phyloP scores from a whole-genome alignment of 2,888 invertebrate species.

The Imbricaverruca yamaguchii region DNA sequence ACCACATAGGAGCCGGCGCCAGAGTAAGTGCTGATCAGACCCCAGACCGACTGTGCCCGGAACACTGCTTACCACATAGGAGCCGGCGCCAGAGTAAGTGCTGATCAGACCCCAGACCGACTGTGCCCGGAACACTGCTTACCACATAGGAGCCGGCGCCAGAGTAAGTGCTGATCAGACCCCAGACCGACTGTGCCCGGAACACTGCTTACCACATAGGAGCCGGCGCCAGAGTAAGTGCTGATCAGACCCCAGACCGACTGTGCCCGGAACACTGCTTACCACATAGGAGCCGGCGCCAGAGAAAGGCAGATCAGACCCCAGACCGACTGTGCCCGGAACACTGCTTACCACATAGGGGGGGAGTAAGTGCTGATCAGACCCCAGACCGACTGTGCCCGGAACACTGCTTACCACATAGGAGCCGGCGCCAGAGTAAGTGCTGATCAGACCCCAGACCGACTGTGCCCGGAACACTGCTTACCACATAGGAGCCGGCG shows the following conservation, averaged over 20 bases:
- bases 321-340: conserved; percentile 43
- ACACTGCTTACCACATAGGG: too few relatives aligned
- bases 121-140: too few relatives aligned
- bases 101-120: conserved; percentile 47
- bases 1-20: conserved; percentile 53
- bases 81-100: conserved; percentile 53
- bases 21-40: conserved; percentile 48
- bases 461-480: too few relatives aligned
- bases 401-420: too few relatives aligned
- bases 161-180: conserved; percentile 48
- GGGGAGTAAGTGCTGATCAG: too few relatives aligned
- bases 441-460: too few relatives aligned
- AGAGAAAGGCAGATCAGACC: conserved; percentile 49
- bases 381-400: too few relatives aligned
- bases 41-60: conserved; percentile 46
- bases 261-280: too few relatives aligned
- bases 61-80: too few relatives aligned
- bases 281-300: conserved; percentile 53
- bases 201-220: too few relatives aligned
- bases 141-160: conserved; percentile 53
- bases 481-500: too few relatives aligned
- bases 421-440: too few relatives aligned
- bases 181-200: conserved; percentile 46
- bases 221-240: conserved; percentile 53
- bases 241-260: conserved; percentile 47